These are phyloP conservation scores for Lamellibrachia columna DNA, from an alignment of 2,888 invertebrate genomes.

Conservation along the genomic window DNA sequence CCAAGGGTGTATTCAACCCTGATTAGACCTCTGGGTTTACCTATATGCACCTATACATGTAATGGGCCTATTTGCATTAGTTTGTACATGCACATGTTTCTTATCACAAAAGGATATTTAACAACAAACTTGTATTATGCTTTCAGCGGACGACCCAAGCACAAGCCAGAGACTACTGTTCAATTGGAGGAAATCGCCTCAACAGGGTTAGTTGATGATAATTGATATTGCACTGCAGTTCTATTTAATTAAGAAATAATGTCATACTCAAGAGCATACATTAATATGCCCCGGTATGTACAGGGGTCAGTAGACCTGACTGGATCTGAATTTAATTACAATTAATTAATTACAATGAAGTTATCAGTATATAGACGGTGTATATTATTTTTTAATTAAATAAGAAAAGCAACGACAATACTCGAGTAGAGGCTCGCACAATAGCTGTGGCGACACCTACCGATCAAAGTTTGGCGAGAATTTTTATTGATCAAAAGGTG, in stretches of 20 bases:
- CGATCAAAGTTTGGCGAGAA: background rate
- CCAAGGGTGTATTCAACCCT: too few relatives aligned
- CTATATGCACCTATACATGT: too few relatives aligned
- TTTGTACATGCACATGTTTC: too few relatives aligned
- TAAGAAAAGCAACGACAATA: background rate
- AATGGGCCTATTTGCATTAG: background rate
- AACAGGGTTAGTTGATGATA: background rate
- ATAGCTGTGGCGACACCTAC: background rate
- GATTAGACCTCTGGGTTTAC: too few relatives aligned
- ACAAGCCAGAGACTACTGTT: background rate
- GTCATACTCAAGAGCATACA: too few relatives aligned
- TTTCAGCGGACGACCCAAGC: background rate
- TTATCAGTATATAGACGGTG: background rate
- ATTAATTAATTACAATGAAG: background rate
- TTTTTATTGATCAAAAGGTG: background rate
- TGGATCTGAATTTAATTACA: background rate
- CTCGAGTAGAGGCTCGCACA: background rate
- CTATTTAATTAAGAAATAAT: background rate
- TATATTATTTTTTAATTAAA: background rate
- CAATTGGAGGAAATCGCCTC: background rate
- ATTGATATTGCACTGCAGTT: background rate
- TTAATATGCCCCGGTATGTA: background rate
- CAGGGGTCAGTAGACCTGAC: background rate
- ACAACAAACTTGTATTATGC: background rate
- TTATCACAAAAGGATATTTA: background rate